A percentile compares a stretch with the other conserved stretches of the same genome.
Evolutionary conservation across 2,888 invertebrate species (phyloP).

Genomic region (Pasiphila rectangulata): DNA sequence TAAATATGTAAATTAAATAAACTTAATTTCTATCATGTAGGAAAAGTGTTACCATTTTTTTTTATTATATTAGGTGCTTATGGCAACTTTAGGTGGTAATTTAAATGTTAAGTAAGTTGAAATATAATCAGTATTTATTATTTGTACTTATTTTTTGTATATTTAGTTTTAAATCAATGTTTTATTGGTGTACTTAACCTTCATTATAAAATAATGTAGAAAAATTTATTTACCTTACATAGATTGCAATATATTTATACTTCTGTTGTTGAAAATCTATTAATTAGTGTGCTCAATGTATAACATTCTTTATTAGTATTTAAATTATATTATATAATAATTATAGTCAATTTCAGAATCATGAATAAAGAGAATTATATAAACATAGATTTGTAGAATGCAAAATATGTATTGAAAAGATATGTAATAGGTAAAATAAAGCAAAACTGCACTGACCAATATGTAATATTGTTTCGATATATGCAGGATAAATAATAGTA

Average conservation of each 20-base stretch:
- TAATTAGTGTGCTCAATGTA: constrained; percentile 31
- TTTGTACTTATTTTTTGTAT: constrained; percentile 26
- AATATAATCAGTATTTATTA: constrained; percentile 27
- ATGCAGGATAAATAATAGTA: too few relatives aligned
- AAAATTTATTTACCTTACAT: constrained; percentile 9
- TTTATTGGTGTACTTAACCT: background rate
- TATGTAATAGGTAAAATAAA: background rate
- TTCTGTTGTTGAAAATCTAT: background rate
- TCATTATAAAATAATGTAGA: background rate
- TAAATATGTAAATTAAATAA: too few relatives aligned
- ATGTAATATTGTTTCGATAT: too few relatives aligned
- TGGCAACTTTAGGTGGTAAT: constrained; percentile 24
- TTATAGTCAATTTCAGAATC: constrained; percentile 2
- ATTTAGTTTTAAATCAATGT: constrained; percentile 27
- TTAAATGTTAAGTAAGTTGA: constrained; percentile 9
- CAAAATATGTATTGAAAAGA: background rate
- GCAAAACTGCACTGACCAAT: constrained; percentile 1
- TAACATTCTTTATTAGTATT: constrained; percentile 17
- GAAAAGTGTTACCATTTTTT: constrained; percentile 40
- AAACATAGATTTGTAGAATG: background rate
- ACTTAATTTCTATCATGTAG: constrained; percentile 22
- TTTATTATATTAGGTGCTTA: constrained; percentile 37
- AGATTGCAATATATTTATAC: background rate
- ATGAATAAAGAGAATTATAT: background rate
- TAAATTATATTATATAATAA: background rate